A percentile compares a stretch with the other conserved stretches of the same genome.
These are phyloP conservation scores for Halichoeres trimaculatus DNA, from an alignment of 2,113 vertebrate species.

Conservation along the genomic window DNA sequence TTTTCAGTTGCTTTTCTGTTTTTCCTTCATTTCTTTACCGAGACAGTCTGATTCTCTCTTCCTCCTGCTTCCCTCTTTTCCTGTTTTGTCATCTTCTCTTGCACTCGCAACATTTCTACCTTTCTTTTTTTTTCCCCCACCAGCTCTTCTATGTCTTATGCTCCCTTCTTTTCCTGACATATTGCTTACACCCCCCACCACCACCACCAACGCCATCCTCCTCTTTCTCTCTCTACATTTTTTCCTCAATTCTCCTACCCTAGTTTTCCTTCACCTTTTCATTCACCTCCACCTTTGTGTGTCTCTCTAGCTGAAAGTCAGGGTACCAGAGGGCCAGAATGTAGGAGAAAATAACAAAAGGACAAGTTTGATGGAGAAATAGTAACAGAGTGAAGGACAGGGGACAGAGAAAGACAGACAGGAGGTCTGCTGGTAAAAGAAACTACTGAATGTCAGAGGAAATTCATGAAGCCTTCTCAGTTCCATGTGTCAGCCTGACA, in stretches of 20 bases:
- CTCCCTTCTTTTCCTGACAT: constrained; percentile 50
- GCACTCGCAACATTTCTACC: constrained; percentile 35
- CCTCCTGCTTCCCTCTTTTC: constrained; percentile 26
- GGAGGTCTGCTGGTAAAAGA: constrained; percentile 37
- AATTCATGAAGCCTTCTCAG: not conserved
- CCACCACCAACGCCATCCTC: not conserved
- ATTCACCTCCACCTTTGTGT: constrained; percentile 22
- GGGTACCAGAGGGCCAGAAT: constrained; percentile 40
- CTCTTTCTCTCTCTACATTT: not conserved
- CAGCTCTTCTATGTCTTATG: constrained; percentile 38
- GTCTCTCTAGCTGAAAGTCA: constrained; percentile 52
- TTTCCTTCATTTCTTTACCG: constrained; percentile 31
- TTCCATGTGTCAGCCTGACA: constrained; percentile 25
- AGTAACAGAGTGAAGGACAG: constrained; percentile 36
- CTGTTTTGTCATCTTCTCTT: constrained; percentile 50
- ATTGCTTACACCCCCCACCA: not conserved
- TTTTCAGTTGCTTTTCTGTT: constrained; percentile 33
- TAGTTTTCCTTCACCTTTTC: constrained; percentile 24
- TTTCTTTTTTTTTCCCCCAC: constrained; percentile 62
- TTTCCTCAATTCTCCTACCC: constrained; percentile 14
- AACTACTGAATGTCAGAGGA: constrained; percentile 39
- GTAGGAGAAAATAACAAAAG: constrained; percentile 22
- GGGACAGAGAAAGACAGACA: constrained; percentile 38
- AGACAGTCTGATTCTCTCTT: constrained; percentile 53
- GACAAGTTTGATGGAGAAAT: constrained; percentile 24